These are phyloP conservation scores for Aquatica leii DNA, from an alignment of 2,888 invertebrate species.

Conservation along the genomic window DNA sequence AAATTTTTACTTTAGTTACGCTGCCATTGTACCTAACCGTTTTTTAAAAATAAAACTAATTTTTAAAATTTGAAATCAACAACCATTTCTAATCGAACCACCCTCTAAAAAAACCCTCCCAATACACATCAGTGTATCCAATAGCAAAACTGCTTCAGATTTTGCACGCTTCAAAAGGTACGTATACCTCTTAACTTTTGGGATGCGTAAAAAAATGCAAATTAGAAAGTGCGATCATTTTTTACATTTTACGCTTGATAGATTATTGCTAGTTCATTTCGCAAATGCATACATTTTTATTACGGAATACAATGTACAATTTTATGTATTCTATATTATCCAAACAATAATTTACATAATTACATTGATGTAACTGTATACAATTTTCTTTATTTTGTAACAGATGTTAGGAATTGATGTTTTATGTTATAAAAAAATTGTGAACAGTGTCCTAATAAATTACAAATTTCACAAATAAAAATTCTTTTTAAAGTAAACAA, in stretches of 20 bases:
- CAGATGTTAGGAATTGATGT: too few relatives aligned
- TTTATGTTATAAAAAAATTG: too few relatives aligned
- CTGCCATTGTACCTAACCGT: too few relatives aligned
- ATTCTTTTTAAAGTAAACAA: too few relatives aligned
- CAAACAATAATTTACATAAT: constrained; percentile 8
- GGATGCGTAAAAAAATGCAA: constrained; percentile 44
- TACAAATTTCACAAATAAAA: too few relatives aligned
- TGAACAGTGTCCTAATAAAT: too few relatives aligned
- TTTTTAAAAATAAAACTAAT: neutral
- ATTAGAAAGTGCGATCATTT: constrained; percentile 44
- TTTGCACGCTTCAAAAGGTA: constrained; percentile 46
- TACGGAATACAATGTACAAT: neutral
- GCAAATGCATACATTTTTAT: constrained; percentile 4
- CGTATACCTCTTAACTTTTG: constrained; percentile 39
- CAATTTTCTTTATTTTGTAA: too few relatives aligned
- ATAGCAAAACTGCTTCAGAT: constrained; percentile 45
- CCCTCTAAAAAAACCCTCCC: constrained; percentile 43
- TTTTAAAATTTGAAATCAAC: constrained; percentile 5
- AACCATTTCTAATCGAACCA: constrained; percentile 41
- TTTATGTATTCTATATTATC: neutral
- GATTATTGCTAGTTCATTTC: constrained; percentile 27
- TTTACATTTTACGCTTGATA: constrained; percentile 44
- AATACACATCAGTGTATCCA: constrained; percentile 41
- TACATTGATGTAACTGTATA: neutral
- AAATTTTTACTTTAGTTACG: too few relatives aligned